A percentile compares a stretch with the other conserved stretches of the same genome.
Conservation (phyloP, 2,797 vertebrate species). For the Gymnodraco acuticeps region DNA sequence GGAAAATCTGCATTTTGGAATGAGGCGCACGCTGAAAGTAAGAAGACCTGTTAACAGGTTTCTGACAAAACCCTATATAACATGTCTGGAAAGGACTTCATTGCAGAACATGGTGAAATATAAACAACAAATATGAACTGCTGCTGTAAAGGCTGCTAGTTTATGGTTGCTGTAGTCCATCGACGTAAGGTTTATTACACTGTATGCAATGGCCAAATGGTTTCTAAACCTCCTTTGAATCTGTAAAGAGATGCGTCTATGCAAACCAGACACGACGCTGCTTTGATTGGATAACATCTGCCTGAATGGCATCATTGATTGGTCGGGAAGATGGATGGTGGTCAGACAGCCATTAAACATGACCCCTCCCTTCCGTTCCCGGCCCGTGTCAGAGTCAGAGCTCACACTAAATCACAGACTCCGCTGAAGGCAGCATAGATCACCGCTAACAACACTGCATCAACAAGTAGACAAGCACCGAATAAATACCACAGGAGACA, state of each 20-base stretch:
- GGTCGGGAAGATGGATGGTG: conserved; percentile 62
- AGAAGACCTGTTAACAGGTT: too few relatives aligned
- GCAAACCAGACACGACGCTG: conserved; percentile 21
- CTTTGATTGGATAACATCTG: conserved; percentile 56
- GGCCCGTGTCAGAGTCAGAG: conserved; percentile 64
- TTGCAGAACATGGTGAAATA: not conserved
- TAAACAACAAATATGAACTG: not conserved
- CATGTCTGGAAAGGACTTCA: not conserved
- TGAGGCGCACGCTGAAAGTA: too few relatives aligned
- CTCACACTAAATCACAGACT: conserved; percentile 71
- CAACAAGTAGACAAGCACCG: conserved; percentile 63
- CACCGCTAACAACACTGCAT: conserved; percentile 65
- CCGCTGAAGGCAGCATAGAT: conserved; percentile 74
- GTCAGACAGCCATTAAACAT: conserved; percentile 70
- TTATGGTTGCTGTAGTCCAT: conserved; percentile 12
- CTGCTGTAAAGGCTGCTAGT: not conserved
- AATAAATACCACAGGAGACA: conserved; percentile 67
- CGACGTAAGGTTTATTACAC: not conserved
- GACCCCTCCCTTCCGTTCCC: conserved; percentile 36
- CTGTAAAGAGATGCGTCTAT: conserved; percentile 14
- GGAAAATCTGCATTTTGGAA: too few relatives aligned
- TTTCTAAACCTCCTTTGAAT: conserved; percentile 15
- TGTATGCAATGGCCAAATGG: conserved; percentile 2
- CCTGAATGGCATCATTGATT: conserved; percentile 72
- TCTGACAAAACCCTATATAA: too few relatives aligned